phyloP scores from a whole-genome alignment of 2,113 vertebrate species.

The Microcebus tavaratra region DNA sequence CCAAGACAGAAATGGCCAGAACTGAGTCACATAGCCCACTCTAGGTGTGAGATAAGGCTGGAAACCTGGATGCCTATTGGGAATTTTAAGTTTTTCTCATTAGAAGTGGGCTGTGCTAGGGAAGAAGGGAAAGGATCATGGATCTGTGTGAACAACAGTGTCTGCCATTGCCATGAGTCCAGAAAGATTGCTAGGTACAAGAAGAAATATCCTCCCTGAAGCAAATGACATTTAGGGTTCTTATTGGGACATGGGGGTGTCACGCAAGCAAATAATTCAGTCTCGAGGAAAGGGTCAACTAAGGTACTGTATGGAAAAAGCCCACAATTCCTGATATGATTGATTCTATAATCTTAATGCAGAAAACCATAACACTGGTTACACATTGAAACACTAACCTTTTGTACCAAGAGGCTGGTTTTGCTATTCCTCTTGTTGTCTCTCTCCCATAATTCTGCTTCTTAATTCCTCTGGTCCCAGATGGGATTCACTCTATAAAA shows the following conservation, averaged over 20 bases:
- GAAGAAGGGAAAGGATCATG: background rate
- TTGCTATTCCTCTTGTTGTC: background rate
- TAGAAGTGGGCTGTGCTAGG: background rate
- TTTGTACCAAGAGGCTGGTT: background rate
- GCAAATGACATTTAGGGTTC: background rate
- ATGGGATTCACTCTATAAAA: constrained; percentile 63
- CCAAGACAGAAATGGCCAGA: background rate
- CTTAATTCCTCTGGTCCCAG: constrained; percentile 66
- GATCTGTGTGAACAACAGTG: background rate
- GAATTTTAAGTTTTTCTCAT: background rate
- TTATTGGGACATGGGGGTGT: background rate
- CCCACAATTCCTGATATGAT: background rate
- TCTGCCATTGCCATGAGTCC: background rate
- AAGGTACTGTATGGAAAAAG: background rate
- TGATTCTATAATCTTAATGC: background rate
- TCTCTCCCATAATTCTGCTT: constrained; percentile 20
- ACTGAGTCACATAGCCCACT: background rate
- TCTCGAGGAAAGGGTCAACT: background rate
- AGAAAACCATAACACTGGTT: background rate
- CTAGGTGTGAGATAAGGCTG: background rate
- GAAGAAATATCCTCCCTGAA: background rate
- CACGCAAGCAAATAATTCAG: constrained; percentile 2
- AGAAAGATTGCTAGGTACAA: background rate
- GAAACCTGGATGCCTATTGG: background rate
- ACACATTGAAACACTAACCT: background rate